Conservation (phyloP, 2,888 invertebrate genomes). For the Lissonota sp. region DNA sequence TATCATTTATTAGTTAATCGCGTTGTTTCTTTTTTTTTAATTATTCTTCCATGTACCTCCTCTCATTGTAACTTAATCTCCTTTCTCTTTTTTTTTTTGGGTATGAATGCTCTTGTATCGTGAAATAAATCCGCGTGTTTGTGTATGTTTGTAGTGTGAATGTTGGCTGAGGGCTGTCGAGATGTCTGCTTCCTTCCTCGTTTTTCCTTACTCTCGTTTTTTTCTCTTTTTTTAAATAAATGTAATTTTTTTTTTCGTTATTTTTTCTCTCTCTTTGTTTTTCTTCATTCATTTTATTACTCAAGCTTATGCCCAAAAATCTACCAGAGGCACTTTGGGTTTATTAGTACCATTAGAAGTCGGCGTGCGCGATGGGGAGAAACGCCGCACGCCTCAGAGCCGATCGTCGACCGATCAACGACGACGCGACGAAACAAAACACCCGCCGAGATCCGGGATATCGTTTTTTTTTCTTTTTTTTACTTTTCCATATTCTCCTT, state of each 20-base stretch:
- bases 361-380: conserved; percentile 80
- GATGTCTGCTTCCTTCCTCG: conserved; percentile 46
- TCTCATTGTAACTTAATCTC: conserved; percentile 35
- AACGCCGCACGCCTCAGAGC: conserved; percentile 68
- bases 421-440: conserved; percentile 54
- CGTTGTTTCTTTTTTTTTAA: conserved; percentile 41
- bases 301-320: conserved; percentile 84
- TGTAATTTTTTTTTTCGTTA: conserved; percentile 58
- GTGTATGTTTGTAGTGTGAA: conserved; percentile 31
- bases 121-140: conserved; percentile 19
- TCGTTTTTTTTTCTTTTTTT: conserved; percentile 26
- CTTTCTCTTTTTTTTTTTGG: conserved; percentile 30
- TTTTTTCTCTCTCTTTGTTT: conserved; percentile 62
- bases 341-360: conserved; percentile 83
- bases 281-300: conserved; percentile 79
- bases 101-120: conserved; percentile 19
- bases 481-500: conserved; percentile 55
- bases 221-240: conserved; percentile 57
- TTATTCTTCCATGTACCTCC: conserved; percentile 60
- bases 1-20: conserved; percentile 68
- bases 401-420: conserved; percentile 61
- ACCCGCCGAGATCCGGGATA: conserved; percentile 57
- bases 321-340: conserved; percentile 84
- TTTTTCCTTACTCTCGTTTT: conserved; percentile 51
- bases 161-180: conserved; percentile 49